phyloP scores from a whole-genome alignment of 2,888 invertebrate species.

The Xestia xanthographa region DNA sequence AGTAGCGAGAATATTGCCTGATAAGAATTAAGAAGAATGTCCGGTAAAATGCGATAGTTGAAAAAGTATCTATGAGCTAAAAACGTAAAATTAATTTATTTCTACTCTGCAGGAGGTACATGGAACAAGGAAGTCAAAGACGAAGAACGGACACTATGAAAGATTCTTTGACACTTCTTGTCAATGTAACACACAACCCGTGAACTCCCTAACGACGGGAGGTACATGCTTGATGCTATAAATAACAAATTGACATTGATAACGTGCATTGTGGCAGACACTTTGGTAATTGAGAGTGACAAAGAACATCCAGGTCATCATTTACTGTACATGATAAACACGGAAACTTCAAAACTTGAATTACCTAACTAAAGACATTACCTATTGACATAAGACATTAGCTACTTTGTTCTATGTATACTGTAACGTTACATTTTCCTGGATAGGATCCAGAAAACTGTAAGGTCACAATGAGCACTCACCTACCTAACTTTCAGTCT shows the following conservation, averaged over 20 bases:
- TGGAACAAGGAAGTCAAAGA: slow-evolving; percentile 10
- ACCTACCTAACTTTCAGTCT: too few species aligned
- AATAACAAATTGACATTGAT: slow-evolving; percentile 25
- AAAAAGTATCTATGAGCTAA: too few species aligned
- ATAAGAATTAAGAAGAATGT: background rate
- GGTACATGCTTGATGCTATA: slow-evolving; percentile 3
- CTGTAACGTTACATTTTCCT: too few species aligned
- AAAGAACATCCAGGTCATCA: slow-evolving; percentile 25
- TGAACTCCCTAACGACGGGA: slow-evolving; percentile 2
- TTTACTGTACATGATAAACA: slow-evolving; percentile 3
- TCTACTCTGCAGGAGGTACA: background rate
- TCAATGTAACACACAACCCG: background rate
- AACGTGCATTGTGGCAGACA: slow-evolving; percentile 19
- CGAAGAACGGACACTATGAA: background rate
- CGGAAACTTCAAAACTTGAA: background rate
- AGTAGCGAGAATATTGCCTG: background rate
- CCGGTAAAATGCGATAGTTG: background rate
- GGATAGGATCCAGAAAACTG: too few species aligned
- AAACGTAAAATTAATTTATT: too few species aligned
- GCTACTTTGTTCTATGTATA: background rate
- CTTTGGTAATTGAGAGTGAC: slow-evolving; percentile 37
- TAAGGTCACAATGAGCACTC: too few species aligned
- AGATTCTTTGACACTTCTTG: slow-evolving; percentile 2
- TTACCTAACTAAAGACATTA: slow-evolving; percentile 7
- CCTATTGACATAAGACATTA: background rate